Conservation (phyloP, 2,888 invertebrate species). For the Catocala nupta region DNA sequence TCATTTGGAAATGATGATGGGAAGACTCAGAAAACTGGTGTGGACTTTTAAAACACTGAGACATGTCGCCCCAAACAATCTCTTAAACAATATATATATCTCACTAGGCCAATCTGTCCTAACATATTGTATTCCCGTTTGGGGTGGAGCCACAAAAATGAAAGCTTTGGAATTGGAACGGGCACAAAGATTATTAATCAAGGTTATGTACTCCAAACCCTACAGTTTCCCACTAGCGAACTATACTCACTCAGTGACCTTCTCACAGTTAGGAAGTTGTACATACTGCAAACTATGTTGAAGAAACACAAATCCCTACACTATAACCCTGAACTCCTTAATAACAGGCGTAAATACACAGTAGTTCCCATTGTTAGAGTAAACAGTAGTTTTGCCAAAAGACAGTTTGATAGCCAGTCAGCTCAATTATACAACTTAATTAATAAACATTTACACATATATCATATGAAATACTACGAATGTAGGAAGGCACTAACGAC, state of each 20-base stretch:
- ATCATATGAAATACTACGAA: background rate
- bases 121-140: slow-evolving; percentile 2
- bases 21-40: background rate
- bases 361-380: background rate
- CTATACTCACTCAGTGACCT: background rate
- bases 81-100: slow-evolving; percentile 1
- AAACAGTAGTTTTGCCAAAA: background rate
- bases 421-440: background rate
- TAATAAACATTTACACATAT: background rate
- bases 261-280: background rate
- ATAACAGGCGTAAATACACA: background rate
- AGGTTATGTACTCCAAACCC: slow-evolving; percentile 7
- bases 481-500: too few species aligned
- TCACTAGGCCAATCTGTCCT: slow-evolving; percentile 3
- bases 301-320: too few species aligned
- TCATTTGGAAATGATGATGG: too few species aligned
- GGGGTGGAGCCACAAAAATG: slow-evolving; percentile 7
- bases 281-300: background rate
- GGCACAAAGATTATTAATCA: slow-evolving; percentile 1
- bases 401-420: slow-evolving; percentile 1
- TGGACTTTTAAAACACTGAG: background rate
- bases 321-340: background rate
- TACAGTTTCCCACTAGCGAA: background rate
- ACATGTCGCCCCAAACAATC: background rate
- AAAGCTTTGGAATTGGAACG: background rate